Evolutionary conservation across 2,888 invertebrate species (phyloP).

Genomic region (Diadromus collaris): DNA sequence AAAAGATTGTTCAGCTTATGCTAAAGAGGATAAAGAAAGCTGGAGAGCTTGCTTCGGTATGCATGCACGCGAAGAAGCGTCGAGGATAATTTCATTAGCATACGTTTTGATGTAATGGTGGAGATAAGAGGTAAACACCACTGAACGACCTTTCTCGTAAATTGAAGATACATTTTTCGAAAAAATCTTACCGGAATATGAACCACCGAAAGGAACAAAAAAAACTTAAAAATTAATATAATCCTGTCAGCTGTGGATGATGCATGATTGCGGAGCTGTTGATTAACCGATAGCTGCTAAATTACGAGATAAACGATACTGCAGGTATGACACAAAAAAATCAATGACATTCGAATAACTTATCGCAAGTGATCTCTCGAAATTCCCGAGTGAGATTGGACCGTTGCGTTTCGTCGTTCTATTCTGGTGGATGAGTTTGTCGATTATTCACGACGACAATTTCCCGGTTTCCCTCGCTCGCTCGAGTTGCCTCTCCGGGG

Average conservation of each 20-base stretch:
- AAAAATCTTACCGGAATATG: neutral
- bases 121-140: neutral
- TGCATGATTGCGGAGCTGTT: too few species aligned
- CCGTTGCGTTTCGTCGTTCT: constrained; percentile 2
- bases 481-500: constrained; percentile 1
- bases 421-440: constrained; percentile 21
- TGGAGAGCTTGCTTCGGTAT: neutral
- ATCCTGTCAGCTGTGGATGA: too few species aligned
- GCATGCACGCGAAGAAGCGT: neutral
- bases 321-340: neutral
- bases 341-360: neutral
- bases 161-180: neutral
- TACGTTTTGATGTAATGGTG: neutral
- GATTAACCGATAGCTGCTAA: too few species aligned
- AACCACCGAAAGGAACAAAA: neutral
- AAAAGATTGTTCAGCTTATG: neutral
- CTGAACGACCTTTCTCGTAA: constrained; percentile 1
- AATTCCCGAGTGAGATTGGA: constrained; percentile 6
- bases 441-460: constrained; percentile 24
- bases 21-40: neutral
- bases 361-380: neutral
- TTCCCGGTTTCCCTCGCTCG: neutral
- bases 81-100: constrained; percentile 3
- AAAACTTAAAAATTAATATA: neutral
- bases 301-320: too few species aligned